Percentiles rank a stretch among this genome's conserved stretches.
Conservation (phyloP, 1,140 invertebrate genomes). For the Nephotettix cincticeps region DNA sequence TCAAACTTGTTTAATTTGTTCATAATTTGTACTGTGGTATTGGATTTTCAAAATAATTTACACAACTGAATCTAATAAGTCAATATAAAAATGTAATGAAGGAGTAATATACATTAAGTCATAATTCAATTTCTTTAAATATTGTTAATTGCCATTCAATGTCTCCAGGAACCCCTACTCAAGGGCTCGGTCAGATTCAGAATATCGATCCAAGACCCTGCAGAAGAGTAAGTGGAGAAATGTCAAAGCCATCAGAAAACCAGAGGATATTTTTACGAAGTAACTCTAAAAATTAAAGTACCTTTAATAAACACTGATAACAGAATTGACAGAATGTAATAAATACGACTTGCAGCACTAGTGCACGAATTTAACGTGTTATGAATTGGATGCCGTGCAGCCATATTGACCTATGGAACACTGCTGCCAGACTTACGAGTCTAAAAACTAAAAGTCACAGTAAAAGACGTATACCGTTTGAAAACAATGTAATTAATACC, state of each 20-base stretch:
- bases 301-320: background rate
- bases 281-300: background rate
- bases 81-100: no score
- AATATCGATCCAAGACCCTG: constrained; percentile 7
- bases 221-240: background rate
- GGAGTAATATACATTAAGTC: no score
- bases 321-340: background rate
- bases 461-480: no score
- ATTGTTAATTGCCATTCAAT: no score
- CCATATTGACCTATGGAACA: background rate
- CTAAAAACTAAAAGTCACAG: background rate
- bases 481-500: no score
- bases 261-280: background rate
- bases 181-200: no score
- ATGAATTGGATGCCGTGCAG: background rate
- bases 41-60: no score
- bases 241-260: background rate
- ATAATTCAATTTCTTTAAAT: no score
- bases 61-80: no score
- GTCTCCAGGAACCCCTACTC: no score
- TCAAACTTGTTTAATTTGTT: no score
- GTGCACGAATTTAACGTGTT: background rate
- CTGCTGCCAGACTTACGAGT: background rate
- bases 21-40: no score
- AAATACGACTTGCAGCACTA: background rate